A percentile compares a stretch with the other conserved stretches of the same genome.
phyloP scores from a whole-genome alignment of 1,140 invertebrate genomes.

The Trichonephila inaurata region DNA sequence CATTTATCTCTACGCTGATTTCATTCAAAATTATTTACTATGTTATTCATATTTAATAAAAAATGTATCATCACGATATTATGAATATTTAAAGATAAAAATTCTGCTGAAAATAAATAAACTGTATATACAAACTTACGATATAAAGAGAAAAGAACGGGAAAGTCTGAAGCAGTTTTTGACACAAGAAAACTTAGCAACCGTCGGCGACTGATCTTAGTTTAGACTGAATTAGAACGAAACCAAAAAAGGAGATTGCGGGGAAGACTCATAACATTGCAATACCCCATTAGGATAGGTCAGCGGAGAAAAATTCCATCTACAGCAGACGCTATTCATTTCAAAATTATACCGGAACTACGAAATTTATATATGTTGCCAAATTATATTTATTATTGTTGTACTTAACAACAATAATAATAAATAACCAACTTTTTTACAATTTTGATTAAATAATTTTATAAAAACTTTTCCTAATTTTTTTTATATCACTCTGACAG shows the following conservation, averaged over 20 bases:
- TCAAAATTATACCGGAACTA: slow-evolving; percentile 50
- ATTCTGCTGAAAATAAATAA: not conserved
- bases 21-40: too few species aligned
- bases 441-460: too few species aligned
- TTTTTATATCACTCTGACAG: too few species aligned
- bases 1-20: too few species aligned
- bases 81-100: not conserved
- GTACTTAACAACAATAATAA: too few species aligned
- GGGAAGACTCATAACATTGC: not conserved
- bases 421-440: too few species aligned
- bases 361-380: slow-evolving; percentile 1
- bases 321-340: slow-evolving; percentile 52
- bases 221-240: slow-evolving; percentile 36
- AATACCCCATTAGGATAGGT: slow-evolving; percentile 45
- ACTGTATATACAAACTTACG: not conserved
- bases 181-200: not conserved
- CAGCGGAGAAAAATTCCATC: slow-evolving; percentile 50
- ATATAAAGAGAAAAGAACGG: not conserved
- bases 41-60: too few species aligned
- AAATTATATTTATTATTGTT: not conserved
- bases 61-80: too few species aligned
- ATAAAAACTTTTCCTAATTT: too few species aligned
- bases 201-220: not conserved
- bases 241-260: slow-evolving; percentile 60
- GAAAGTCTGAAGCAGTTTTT: not conserved